phyloP scores from a whole-genome alignment of 2,113 vertebrate species.

The Paratilapia polleni region DNA sequence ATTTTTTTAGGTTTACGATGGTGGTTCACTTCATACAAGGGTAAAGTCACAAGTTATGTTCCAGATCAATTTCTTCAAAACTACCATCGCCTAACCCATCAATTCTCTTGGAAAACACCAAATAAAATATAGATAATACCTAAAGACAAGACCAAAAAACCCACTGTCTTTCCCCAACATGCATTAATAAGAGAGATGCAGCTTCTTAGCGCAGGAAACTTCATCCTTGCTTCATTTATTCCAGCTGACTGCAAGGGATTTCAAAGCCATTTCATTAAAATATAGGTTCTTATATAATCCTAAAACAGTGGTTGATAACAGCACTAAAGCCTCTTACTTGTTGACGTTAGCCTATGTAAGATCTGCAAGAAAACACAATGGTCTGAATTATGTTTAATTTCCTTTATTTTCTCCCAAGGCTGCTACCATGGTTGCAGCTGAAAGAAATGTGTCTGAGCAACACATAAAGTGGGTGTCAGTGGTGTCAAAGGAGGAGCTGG shows the following conservation, averaged over 20 bases:
- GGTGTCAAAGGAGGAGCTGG: too few species aligned
- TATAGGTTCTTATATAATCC: background rate
- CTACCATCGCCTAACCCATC: background rate
- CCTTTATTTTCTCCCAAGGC: background rate
- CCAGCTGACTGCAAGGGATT: background rate
- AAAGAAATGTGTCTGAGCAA: background rate
- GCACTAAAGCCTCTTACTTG: too few species aligned
- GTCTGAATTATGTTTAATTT: background rate
- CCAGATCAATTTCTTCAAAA: background rate
- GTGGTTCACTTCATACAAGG: background rate
- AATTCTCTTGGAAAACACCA: background rate
- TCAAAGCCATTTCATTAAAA: background rate
- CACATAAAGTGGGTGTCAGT: background rate
- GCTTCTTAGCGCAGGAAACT: background rate
- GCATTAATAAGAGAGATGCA: background rate
- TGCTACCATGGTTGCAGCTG: background rate
- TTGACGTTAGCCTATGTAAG: too few species aligned
- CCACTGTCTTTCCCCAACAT: background rate
- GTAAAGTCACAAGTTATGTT: background rate
- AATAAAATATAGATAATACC: background rate
- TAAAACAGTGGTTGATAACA: too few species aligned
- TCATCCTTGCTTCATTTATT: background rate
- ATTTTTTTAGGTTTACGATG: background rate
- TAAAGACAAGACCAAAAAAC: background rate
- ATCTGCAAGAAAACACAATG: background rate